Conservation (phyloP, 2,888 invertebrate genomes). For the Villa cingulata region DNA sequence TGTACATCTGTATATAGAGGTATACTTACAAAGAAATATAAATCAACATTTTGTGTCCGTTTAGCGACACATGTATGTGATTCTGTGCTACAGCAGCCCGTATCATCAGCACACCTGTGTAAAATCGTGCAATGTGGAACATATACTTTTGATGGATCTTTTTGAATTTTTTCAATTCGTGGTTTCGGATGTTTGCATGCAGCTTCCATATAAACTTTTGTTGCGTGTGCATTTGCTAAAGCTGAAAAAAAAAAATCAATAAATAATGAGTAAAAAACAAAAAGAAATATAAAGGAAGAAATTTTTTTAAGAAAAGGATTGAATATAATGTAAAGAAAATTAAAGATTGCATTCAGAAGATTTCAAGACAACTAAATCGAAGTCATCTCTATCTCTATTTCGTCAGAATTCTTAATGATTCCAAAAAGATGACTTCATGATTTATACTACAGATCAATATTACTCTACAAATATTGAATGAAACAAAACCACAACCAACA, state of each 20-base stretch:
- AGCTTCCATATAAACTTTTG: conserved; percentile 24
- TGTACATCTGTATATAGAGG: no score
- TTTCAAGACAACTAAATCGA: no score
- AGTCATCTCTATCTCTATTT: no score
- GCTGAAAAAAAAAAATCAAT: conserved; percentile 18
- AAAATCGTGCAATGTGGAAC: conserved; percentile 74
- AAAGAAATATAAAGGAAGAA: not conserved
- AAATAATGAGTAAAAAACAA: no score
- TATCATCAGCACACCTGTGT: conserved; percentile 74
- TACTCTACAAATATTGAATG: no score
- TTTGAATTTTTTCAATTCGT: conserved; percentile 57
- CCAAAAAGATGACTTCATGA: no score
- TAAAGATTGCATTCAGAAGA: no score
- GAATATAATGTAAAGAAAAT: no score
- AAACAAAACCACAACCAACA: no score
- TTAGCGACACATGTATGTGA: conserved; percentile 65
- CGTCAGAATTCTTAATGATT: no score
- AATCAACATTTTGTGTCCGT: conserved; percentile 51
- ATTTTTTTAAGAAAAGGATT: not conserved
- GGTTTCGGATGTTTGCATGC: conserved; percentile 46
- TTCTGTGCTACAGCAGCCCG: conserved; percentile 70
- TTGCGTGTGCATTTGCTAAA: conserved; percentile 27
- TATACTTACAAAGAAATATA: conserved; percentile 69
- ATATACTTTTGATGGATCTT: conserved; percentile 51
- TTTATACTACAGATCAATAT: no score